Evolutionary conservation across 2,888 invertebrate species (phyloP).

Genomic region (Nephrotoma flavescens): DNA sequence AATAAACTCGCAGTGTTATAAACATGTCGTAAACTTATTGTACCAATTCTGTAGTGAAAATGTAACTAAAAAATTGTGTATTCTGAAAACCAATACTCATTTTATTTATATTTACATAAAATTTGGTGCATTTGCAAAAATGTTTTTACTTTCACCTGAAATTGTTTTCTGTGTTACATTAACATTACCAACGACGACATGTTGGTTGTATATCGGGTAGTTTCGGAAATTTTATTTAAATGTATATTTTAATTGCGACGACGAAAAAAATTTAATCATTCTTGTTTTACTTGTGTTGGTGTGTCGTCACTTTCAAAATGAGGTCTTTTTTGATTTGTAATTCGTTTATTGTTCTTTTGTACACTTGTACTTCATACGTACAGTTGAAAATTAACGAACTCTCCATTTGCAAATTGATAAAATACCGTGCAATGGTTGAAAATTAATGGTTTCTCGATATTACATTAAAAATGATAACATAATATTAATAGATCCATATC

Average conservation of each 20-base stretch:
- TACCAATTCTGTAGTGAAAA: neutral
- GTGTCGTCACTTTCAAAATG: conserved; percentile 4
- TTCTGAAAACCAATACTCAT: neutral
- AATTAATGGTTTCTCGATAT: neutral
- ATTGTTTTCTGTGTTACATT: neutral
- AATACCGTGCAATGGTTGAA: neutral
- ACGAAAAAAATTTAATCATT: neutral
- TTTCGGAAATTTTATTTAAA: conserved; percentile 1
- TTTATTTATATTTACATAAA: neutral
- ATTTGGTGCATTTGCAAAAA: conserved; percentile 1
- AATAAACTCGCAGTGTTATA: neutral
- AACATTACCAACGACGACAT: conserved; percentile 2
- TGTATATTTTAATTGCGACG: conserved; percentile 1
- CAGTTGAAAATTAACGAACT: neutral
- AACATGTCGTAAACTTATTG: neutral
- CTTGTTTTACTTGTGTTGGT: neutral
- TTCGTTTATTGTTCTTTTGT: neutral
- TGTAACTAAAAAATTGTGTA: neutral
- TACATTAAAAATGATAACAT: neutral
- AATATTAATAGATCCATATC: neutral
- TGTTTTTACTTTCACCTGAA: conserved; percentile 6
- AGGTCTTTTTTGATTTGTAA: conserved; percentile 3
- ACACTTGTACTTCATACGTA: neutral
- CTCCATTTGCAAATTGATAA: neutral
- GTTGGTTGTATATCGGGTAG: conserved; percentile 1